phyloP scores from a whole-genome alignment of 2,888 invertebrate species.

The Cremastinae sp. region DNA sequence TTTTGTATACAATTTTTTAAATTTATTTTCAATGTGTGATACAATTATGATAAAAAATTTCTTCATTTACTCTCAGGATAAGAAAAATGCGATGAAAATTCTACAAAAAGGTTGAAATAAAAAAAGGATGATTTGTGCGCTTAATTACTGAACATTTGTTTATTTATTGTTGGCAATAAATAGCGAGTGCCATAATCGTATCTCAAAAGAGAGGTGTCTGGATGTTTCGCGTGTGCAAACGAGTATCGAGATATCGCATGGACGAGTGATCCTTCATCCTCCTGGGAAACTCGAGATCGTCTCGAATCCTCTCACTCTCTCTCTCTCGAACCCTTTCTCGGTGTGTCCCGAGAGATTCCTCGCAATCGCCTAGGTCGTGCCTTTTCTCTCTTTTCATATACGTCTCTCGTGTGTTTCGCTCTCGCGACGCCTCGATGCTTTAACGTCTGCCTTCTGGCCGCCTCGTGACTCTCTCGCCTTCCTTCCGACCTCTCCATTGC shows the following conservation, averaged over 20 bases:
- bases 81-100: no score
- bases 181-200: conserved; percentile 46
- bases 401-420: conserved; percentile 27
- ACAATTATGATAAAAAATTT: no score
- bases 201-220: conserved; percentile 37
- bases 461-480: conserved; percentile 54
- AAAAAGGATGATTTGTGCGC: not conserved
- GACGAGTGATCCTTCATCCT: conserved; percentile 58
- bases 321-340: conserved; percentile 24
- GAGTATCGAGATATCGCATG: conserved; percentile 58
- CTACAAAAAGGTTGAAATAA: no score
- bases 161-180: conserved; percentile 22
- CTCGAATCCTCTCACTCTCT: conserved; percentile 46
- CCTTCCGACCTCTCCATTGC: conserved; percentile 44
- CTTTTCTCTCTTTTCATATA: conserved; percentile 16
- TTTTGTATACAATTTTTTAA: no score
- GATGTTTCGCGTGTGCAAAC: conserved; percentile 55
- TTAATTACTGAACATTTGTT: conserved; percentile 33
- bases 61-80: no score
- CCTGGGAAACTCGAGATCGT: conserved; percentile 59
- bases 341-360: conserved; percentile 52
- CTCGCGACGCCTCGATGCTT: conserved; percentile 53
- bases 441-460: conserved; percentile 56
- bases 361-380: conserved; percentile 50
- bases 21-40: no score